phyloP scores from a whole-genome alignment of 64 coral and sea anemone genomes.

The Hydrozoanthus tunicans region DNA sequence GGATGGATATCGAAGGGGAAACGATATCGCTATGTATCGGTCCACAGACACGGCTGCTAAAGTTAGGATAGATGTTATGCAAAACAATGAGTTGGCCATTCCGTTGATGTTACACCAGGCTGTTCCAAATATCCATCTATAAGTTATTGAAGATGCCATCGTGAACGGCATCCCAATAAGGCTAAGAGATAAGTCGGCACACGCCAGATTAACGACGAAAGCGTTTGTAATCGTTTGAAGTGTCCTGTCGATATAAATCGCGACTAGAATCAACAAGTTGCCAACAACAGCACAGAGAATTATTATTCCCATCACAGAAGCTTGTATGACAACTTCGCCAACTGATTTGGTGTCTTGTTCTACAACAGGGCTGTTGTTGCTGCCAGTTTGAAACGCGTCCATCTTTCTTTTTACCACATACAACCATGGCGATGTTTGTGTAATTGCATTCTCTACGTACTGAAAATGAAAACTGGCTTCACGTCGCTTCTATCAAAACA shows the following conservation, averaged over 20 bases:
- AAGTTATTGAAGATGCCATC: slow-evolving; percentile 77
- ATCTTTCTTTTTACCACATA: not conserved
- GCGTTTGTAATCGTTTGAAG: slow-evolving; percentile 88
- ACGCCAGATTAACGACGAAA: slow-evolving; percentile 81
- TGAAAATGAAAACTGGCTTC: not conserved
- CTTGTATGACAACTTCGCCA: slow-evolving; percentile 64
- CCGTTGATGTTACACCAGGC: slow-evolving; percentile 86
- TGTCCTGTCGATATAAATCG: slow-evolving; percentile 87
- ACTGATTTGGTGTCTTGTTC: slow-evolving; percentile 32
- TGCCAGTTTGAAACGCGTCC: slow-evolving; percentile 1
- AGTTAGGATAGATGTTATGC: slow-evolving; percentile 84
- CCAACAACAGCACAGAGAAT: slow-evolving; percentile 62
- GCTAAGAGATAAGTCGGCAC: slow-evolving; percentile 67
- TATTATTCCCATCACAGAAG: slow-evolving; percentile 67
- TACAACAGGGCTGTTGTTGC: not conserved
- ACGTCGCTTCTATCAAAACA: not conserved
- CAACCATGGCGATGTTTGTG: not conserved
- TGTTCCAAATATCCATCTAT: slow-evolving; percentile 79
- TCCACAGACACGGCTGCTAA: slow-evolving; percentile 84
- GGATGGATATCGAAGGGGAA: slow-evolving; percentile 72
- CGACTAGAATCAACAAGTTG: slow-evolving; percentile 82
- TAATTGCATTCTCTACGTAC: not conserved
- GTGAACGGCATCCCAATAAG: slow-evolving; percentile 91
- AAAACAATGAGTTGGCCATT: slow-evolving; percentile 90
- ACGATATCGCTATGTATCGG: slow-evolving; percentile 81